Evolutionary conservation across 2,888 invertebrate species (phyloP), one percentile per base, ranked within the genome.

Genomic region (Aethes cnicana): DNA sequence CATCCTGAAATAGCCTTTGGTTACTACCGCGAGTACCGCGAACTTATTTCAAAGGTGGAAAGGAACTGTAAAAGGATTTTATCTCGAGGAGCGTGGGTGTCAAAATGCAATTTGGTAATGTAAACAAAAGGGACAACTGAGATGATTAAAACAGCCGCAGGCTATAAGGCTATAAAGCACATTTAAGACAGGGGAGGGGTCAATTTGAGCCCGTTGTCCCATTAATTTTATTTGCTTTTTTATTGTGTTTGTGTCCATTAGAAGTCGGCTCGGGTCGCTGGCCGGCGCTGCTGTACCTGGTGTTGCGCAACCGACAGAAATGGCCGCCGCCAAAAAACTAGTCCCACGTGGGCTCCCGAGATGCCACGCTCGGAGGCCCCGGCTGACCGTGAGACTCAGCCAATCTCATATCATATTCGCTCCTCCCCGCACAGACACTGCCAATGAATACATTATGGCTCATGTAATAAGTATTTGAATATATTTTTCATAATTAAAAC

Each of bases 251-350:
- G 68, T 72, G 66, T 69, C 72, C 77, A 83, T 81, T 79, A 78
- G 67, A 65, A 59, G 58, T 44, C 47, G 59, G 54, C 62, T 58
- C 72, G 66, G 80, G 80, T 79, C 81, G 77, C 74, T 81, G 84
- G 77, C 82, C 83, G 79, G 71, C 65, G 57, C 54, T 56, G 55
- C 65, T 60, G 74, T 75, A 75, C 74, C 75, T 74, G 70, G n/a
- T 49, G 68, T 87, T 88, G 78, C 84, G 81, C 77, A 87, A 87
- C 74, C 77, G 65, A 66, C 71, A 69, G 63, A 78, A 82, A 84
- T 81, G 79, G 72, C 71, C 67, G 73, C 68, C 75, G 83, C 80
- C 77, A 84, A 85, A 84, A 87, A 86, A 86, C 84, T 81, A 82
- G 84, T 80, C 80, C 74, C 77, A 81, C 74, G 78, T 77, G 77